Evolutionary conservation across 2,888 invertebrate species (phyloP).

Genomic region (Cyaniris semiargus): DNA sequence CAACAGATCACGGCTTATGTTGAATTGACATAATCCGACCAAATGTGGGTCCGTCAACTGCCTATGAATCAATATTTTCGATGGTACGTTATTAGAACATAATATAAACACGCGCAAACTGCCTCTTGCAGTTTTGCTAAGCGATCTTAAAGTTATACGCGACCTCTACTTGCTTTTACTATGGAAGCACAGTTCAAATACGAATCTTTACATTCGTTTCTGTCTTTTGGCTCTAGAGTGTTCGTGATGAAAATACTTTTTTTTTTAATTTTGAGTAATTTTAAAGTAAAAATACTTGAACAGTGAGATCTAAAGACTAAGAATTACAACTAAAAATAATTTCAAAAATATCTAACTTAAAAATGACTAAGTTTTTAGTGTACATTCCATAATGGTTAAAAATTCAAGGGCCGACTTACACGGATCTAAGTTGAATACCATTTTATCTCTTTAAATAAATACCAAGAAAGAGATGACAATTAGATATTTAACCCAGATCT

Average conservation of each 20-base stretch:
- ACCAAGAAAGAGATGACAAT: too few species aligned
- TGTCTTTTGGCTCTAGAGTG: neutral
- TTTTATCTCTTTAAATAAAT: too few species aligned
- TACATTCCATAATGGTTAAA: neutral
- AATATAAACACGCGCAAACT: too few species aligned
- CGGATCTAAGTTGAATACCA: too few species aligned
- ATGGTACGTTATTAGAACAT: too few species aligned
- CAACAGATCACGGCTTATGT: too few species aligned
- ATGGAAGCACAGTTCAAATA: constrained; percentile 16
- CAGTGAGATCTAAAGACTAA: constrained; percentile 23
- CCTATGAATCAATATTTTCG: too few species aligned
- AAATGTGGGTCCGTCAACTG: too few species aligned
- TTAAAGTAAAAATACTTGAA: neutral
- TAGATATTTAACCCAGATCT: too few species aligned
- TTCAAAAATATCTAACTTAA: constrained; percentile 8
- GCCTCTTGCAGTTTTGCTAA: neutral
- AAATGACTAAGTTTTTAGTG: neutral
- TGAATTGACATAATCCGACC: too few species aligned
- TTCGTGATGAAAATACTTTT: neutral
- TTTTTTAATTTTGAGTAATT: neutral
- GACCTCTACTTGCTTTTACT: neutral
- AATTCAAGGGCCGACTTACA: neutral
- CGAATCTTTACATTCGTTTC: neutral
- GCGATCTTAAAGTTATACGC: neutral
- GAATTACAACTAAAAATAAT: constrained; percentile 20